Base-by-base conservation (phyloP, 2,888 invertebrate genomes). In the Esperia sulphurella region DNA sequence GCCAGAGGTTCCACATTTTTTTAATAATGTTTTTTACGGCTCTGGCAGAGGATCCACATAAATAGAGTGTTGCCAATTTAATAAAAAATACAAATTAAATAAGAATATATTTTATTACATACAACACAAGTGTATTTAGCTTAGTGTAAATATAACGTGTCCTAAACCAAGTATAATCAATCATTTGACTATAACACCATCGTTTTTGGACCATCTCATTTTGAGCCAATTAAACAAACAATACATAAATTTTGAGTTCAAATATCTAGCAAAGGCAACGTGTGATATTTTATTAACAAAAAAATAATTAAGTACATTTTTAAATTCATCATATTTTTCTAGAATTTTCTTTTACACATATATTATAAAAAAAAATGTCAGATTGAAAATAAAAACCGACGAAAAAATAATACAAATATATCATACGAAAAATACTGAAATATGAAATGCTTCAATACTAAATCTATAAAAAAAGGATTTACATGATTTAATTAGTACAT, bases 31-130 rank as follows among this genome's bases (percentile, higher is more conserved):
- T n/a, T n/a, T n/a, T n/a, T n/a, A n/a, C n/a, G n/a, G n/a, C n/a
- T n/a, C n/a, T n/a, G n/a, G n/a, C n/a, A n/a, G n/a, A n/a, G n/a
- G n/a, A n/a, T n/a, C n/a, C n/a, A n/a, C n/a, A n/a, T n/a, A n/a
- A n/a, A n/a, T n/a, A n/a, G n/a, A n/a, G n/a, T n/a, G n/a, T n/a
- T n/a, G 21, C 5, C 21, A 21, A 21, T 35, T n/a, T n/a, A n/a
- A n/a, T n/a, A n/a, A 41, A 42, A 37, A 41, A 2, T 13, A 39
- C 35, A 35, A 46, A 61, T 67, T 76, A 78, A 79, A 79, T 80
- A 80, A 75, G 79, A 77, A 83, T 82, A 83, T 80, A 83, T 81
- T 83, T 84, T 78, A 83, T 74, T 75, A 70, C 68, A 74, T 83
- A 81, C 76, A 84, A 79, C 82, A 75, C 81, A 72, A 63, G 73